phyloP scores from a whole-genome alignment of 2,113 vertebrate species.

The Taxidea taxus region DNA sequence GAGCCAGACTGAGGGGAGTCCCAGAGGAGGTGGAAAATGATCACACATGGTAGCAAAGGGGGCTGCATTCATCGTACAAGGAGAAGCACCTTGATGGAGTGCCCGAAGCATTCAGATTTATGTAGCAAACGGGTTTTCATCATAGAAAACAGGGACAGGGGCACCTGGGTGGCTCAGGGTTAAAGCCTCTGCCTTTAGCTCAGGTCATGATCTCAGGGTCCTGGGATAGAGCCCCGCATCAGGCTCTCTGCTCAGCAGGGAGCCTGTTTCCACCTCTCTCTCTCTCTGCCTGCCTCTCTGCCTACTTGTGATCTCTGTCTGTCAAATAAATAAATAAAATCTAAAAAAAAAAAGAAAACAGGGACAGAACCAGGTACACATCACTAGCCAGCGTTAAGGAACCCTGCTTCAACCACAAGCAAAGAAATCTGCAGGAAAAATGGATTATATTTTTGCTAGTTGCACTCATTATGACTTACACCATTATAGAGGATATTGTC shows the following conservation, averaged over 20 bases:
- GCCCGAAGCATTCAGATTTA: background rate
- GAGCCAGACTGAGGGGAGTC: background rate
- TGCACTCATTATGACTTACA: background rate
- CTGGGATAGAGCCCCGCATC: accelerated
- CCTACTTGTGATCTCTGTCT: too few relatives aligned
- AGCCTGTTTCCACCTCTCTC: too few relatives aligned
- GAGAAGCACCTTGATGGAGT: background rate
- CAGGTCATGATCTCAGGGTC: too few relatives aligned
- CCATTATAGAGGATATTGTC: background rate
- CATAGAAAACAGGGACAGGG: background rate
- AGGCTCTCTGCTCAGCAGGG: too few relatives aligned
- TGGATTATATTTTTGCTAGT: background rate
- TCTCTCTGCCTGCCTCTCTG: too few relatives aligned
- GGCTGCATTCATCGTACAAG: background rate
- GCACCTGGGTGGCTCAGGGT: too few relatives aligned
- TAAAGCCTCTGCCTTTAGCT: too few relatives aligned
- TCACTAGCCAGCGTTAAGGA: background rate
- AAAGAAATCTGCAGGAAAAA: background rate
- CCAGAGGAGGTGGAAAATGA: background rate
- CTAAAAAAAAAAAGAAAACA: background rate
- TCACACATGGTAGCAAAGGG: background rate
- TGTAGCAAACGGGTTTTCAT: background rate
- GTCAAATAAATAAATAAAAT: too few relatives aligned
- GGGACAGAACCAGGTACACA: background rate
- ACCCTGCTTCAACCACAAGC: background rate